Percentiles rank a stretch among this genome's conserved stretches.
phyloP scores from a whole-genome alignment of 2,888 invertebrate genomes.

The Tyria jacobaeae region DNA sequence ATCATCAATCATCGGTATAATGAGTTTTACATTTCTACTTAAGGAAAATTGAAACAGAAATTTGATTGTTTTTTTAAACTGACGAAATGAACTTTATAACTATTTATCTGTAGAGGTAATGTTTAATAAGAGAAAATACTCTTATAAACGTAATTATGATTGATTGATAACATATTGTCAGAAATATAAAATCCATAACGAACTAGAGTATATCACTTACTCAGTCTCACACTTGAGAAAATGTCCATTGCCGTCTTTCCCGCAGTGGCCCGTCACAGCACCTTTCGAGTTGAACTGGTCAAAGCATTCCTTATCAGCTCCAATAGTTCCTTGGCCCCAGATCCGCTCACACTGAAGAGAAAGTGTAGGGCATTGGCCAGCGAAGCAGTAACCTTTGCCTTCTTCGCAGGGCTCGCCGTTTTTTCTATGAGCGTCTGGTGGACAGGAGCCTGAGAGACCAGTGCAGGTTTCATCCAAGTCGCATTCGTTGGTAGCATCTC shows the following conservation, averaged over 20 bases:
- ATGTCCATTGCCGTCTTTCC: constrained; percentile 90
- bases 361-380: constrained; percentile 96
- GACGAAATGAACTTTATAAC: neutral
- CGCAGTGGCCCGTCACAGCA: constrained; percentile 98
- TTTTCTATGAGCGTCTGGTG: constrained; percentile 95
- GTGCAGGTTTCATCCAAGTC: constrained; percentile 98
- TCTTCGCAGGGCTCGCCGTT: constrained; percentile 95
- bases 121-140: neutral
- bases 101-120: neutral
- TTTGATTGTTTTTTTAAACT: neutral
- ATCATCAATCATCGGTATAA: too few species aligned
- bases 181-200: neutral
- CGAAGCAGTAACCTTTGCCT: constrained; percentile 94
- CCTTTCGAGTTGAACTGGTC: constrained; percentile 98
- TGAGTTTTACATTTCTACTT: too few species aligned
- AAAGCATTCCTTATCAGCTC: constrained; percentile 95
- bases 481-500: constrained; percentile 96
- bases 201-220: constrained; percentile 87
- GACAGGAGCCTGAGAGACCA: constrained; percentile 96
- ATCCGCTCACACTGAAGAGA: constrained; percentile 95
- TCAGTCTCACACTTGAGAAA: constrained; percentile 95
- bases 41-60: too few species aligned
- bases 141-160: neutral
- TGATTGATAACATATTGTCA: neutral
- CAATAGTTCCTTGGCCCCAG: constrained; percentile 95